These are phyloP conservation scores for Colletes gigas DNA, from an alignment of 1,140 invertebrate species.

Conservation along the genomic window DNA sequence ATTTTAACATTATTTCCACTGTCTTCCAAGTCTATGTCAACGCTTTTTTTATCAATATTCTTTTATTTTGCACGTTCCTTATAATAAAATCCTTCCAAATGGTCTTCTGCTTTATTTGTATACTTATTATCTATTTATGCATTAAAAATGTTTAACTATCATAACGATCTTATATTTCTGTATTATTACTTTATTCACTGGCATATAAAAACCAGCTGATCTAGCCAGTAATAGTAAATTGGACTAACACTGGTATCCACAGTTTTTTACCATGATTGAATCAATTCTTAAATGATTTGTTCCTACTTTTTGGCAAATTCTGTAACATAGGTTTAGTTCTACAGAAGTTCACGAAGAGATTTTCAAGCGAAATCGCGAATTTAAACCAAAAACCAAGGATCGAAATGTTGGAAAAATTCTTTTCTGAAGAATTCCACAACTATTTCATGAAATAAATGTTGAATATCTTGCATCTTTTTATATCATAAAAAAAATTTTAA, in stretches of 20 bases:
- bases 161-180: conserved; percentile 1
- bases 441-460: too few relatives aligned
- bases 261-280: conserved; percentile 84
- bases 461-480: neutral
- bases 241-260: conserved; percentile 78
- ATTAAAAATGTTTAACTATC: conserved; percentile 3
- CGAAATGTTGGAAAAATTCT: too few relatives aligned
- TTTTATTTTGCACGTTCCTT: neutral
- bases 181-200: conserved; percentile 72
- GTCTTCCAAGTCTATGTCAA: conserved; percentile 7
- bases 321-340: too few relatives aligned
- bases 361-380: too few relatives aligned
- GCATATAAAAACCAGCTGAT: conserved; percentile 84
- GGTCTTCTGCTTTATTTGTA: conserved; percentile 1
- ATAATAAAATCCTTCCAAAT: neutral
- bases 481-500: too few relatives aligned
- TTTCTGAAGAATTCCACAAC: too few relatives aligned
- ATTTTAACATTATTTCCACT: conserved; percentile 11
- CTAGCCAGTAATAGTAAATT: too few relatives aligned
- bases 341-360: too few relatives aligned
- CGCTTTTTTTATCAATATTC: neutral
- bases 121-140: neutral
- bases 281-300: conserved; percentile 88
- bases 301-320: conserved; percentile 82
- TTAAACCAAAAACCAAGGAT: too few relatives aligned